Evolutionary conservation across 2,113 vertebrate species (phyloP).

Genomic region (Carassius carassius): DNA sequence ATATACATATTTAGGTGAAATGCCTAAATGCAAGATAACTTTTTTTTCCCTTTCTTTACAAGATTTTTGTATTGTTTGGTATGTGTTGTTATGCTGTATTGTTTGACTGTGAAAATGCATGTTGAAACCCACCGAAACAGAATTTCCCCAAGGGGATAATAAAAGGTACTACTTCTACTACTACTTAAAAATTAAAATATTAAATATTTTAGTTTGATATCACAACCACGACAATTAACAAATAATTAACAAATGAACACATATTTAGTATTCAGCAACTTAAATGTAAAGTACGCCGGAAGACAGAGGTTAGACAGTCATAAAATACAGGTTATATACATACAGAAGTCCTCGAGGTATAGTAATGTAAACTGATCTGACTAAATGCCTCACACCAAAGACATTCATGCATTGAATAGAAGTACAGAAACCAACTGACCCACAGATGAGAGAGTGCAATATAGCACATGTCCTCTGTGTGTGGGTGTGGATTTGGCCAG

Average conservation of each 20-base stretch:
- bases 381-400: background rate
- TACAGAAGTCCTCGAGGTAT: background rate
- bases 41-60: no score
- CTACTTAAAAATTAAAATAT: no score
- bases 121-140: no score
- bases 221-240: background rate
- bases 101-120: no score
- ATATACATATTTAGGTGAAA: no score
- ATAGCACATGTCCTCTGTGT: conserved; percentile 31
- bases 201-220: background rate
- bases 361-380: background rate
- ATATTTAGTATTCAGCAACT: background rate
- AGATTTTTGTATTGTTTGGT: no score
- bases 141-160: no score
- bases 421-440: conserved; percentile 25
- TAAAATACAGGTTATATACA: background rate
- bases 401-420: background rate
- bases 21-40: no score
- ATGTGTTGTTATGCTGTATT: no score
- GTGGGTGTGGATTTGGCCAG: conserved; percentile 41
- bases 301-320: background rate
- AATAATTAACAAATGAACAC: background rate
- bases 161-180: no score
- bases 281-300: background rate
- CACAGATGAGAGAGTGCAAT: conserved; percentile 12